phyloP scores from a whole-genome alignment of 2,797 vertebrate species.

The Ataeniobius toweri region DNA sequence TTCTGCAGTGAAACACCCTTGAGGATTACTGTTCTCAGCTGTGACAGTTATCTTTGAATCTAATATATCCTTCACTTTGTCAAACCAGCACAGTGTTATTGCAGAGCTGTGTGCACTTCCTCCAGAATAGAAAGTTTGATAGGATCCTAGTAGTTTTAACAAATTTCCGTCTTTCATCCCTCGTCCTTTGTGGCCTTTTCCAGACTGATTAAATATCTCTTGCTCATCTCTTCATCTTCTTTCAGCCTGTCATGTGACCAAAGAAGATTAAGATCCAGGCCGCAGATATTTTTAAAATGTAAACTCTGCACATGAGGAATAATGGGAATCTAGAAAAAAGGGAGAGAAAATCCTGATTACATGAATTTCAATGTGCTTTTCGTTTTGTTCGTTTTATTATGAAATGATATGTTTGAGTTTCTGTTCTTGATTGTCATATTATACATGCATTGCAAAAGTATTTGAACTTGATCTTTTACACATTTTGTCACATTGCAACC shows the following conservation, averaged over 20 bases:
- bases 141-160: constrained; percentile 10
- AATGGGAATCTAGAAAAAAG: not conserved
- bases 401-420: not conserved
- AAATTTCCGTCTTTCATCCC: constrained; percentile 34
- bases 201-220: not conserved
- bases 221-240: constrained; percentile 12
- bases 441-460: not conserved
- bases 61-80: constrained; percentile 23
- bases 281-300: not conserved
- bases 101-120: constrained; percentile 21
- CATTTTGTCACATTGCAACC: no score
- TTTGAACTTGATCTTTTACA: not conserved
- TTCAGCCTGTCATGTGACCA: constrained; percentile 32
- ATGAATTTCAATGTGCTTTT: not conserved
- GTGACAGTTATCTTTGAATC: constrained; percentile 25
- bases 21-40: constrained; percentile 7
- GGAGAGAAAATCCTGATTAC: not conserved
- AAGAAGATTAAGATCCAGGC: constrained; percentile 47
- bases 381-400: not conserved
- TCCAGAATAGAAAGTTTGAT: constrained; percentile 11
- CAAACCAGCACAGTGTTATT: constrained; percentile 42
- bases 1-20: constrained; percentile 20
- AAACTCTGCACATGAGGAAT: not conserved
- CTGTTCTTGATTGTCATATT: constrained; percentile 19
- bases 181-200: not conserved